Base-by-base conservation (phyloP, 2,797 vertebrate species). In the Mormyrops boulengeri region DNA sequence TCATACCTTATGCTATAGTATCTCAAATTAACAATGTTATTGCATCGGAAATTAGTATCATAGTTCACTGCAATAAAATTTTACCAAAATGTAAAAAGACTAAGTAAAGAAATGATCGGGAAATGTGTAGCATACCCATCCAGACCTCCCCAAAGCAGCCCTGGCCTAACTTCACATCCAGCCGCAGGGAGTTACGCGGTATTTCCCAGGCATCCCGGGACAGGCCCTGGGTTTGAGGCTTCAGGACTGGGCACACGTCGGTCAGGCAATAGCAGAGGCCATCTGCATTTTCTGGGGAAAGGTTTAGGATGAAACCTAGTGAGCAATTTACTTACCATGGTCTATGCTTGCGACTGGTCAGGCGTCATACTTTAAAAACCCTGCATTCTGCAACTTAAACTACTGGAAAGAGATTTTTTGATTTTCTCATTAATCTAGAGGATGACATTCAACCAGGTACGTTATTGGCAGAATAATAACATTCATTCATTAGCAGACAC, bases 91-190 rank as follows among this genome's bases (percentile, higher is more conserved):
- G 4, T 80, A 44, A 80, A 19, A 80, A 7, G 38, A 44, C 5
- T 8, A 5, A 50, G 82, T 50, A 49, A 85, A 82, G 57, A 22
- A 41, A 82, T 9, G 77, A n/a, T 44, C 30, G 22, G 41, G 30
- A 57, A 47, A 12, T 26, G 17, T 17, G 2, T 0, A 5, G 19
- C 97, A 95, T 96, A 99, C 98, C 98, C 98, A 99, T 99, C 98
- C 98, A 99, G 91, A 99, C 98, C 93, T 99, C 98, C 93, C 98
- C 98, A 0, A 99, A 99, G 92, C 98, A 99, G 92, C 98, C 98
- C 95, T 99, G 98, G 17, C 98, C 98, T 91, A 99, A 97, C 94
- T 99, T 99, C 88, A 99, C 95, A 92, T 99, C 98, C 8, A 99
- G 96, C 52, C 97, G 96, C 89, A 99, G 96, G 0, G 98, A 99